Base-by-base conservation (phyloP, 2,797 vertebrate genomes). In the Pseudochirops corinnae region DNA sequence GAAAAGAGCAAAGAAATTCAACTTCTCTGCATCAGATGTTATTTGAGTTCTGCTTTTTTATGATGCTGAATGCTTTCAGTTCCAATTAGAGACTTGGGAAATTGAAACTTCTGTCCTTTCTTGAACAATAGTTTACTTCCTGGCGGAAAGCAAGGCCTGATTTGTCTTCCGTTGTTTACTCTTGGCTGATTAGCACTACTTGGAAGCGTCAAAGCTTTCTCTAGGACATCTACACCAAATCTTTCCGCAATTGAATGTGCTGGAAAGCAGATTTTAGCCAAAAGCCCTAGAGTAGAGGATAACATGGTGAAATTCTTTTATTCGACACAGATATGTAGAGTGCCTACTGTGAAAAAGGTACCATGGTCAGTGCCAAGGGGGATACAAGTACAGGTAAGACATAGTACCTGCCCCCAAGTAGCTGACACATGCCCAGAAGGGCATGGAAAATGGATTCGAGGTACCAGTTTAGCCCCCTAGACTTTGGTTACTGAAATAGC, bases 401-500 rank as follows among this genome's bases (percentile, higher is more conserved):
- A 74, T 74, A 74, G 24, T 46, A 3, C 21, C 10, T 50, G 39
- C 3, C 74, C 21, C 50, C 74, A 87, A 87, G 74, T 11, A 26
- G 39, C 39, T 46, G 39, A 74, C 18, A 39, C 7, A 9, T 39
- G n/a, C 46, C 74, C 21, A 50, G 7, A 21, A 46, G 39, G 74
- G 39, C 74, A 50, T 50, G 39, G 39, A 50, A 87, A 87, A 55
- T 33, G 52, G 52, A 53, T 91, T 28, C 31, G 21, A 55, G 12
- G 31, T 57, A 14, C 90, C 87, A 50, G n/a, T 53, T 18, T 33
- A 90, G 39, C 4, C 26, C n/a, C 53, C 29, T 50, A 39, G 50
- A 26, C 60, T 50, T 67, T 33, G 56, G 55, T 91, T 95, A 94
- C 96, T 93, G 74, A 98, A 98, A 98, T 97, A 97, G 95, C 90